Conservation (phyloP, 2,888 invertebrate genomes). For the Smittia sp. region DNA sequence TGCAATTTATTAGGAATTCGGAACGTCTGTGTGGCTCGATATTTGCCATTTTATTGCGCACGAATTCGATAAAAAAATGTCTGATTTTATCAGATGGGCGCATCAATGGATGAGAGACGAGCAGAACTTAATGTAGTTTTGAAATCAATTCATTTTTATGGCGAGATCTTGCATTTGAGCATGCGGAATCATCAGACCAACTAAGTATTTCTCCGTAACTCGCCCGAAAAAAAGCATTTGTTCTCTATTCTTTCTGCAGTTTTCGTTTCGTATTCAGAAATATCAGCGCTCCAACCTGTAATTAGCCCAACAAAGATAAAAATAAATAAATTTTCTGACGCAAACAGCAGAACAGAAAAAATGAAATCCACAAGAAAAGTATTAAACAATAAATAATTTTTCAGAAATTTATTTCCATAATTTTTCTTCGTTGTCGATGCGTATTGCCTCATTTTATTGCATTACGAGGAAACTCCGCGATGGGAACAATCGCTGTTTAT, state of each 20-base stretch:
- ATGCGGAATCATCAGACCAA: not conserved
- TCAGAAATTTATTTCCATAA: conserved; percentile 40
- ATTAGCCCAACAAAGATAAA: conserved; percentile 39
- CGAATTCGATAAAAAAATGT: conserved; percentile 12
- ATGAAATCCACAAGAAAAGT: conserved; percentile 16
- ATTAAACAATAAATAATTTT: conserved; percentile 40
- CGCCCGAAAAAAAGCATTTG: not conserved
- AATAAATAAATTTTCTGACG: conserved; percentile 27
- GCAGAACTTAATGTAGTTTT: not conserved
- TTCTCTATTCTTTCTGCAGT: not conserved
- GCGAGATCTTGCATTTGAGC: too few species aligned
- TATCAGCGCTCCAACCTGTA: conserved; percentile 33
- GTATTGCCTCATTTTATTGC: not conserved
- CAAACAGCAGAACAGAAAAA: conserved; percentile 22
- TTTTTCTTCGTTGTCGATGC: conserved; percentile 22
- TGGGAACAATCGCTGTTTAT: conserved; percentile 1
- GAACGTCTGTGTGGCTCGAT: not conserved
- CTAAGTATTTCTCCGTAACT: not conserved
- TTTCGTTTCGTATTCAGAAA: not conserved
- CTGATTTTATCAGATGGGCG: conserved; percentile 7
- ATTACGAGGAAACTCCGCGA: not conserved
- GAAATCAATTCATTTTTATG: conserved; percentile 28
- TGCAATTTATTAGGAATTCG: too few species aligned
- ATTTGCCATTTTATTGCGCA: conserved; percentile 1
- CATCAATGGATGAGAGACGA: not conserved